Conservation (phyloP, 2,113 vertebrate species). For the Arizona elegans region DNA sequence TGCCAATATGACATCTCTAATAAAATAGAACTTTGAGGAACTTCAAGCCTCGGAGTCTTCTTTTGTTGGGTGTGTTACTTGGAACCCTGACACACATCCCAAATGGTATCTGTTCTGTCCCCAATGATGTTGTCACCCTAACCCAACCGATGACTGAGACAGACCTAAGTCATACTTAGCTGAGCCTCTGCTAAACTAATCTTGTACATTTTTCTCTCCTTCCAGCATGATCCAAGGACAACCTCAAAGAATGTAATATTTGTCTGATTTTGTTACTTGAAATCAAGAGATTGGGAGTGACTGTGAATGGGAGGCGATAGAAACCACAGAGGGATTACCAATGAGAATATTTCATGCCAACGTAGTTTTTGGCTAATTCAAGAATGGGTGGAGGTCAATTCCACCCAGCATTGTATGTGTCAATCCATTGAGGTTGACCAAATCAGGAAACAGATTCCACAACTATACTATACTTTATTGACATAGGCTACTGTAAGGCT, state of each 20-base stretch:
- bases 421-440: not conserved
- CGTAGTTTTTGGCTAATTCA: not conserved
- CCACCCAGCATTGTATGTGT: not conserved
- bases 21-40: no score
- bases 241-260: not conserved
- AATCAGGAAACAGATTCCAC: not conserved
- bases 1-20: no score
- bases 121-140: not conserved
- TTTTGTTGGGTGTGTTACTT: no score
- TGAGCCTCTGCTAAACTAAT: not conserved
- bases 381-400: not conserved
- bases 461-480: not conserved
- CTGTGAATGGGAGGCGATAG: not conserved
- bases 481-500: not conserved
- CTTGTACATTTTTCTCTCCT: not conserved
- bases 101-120: not conserved
- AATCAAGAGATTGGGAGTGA: not conserved
- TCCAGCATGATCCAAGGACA: not conserved
- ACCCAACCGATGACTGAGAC: not conserved
- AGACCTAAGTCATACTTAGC: not conserved
- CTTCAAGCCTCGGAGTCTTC: no score
- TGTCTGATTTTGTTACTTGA: not conserved
- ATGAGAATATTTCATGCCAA: not conserved
- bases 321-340: not conserved
- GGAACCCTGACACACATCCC: not conserved